Conservation (phyloP, 2,113 vertebrate genomes). For the Callorhinus ursinus region DNA sequence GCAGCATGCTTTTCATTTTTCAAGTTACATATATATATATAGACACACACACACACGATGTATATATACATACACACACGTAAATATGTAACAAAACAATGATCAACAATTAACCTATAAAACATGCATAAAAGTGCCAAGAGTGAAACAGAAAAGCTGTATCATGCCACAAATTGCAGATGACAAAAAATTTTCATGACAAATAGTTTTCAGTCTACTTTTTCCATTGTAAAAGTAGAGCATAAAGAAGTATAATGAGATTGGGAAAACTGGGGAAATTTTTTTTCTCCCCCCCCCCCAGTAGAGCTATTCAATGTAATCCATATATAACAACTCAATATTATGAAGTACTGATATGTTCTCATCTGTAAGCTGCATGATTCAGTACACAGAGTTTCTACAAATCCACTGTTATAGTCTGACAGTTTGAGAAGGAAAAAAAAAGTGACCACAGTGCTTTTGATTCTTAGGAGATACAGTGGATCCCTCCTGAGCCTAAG, state of each 20-base stretch:
- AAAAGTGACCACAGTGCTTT: not conserved
- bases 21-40: not conserved
- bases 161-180: slow-evolving; percentile 69
- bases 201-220: not conserved
- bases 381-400: not conserved
- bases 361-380: not conserved
- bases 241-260: not conserved
- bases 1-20: slow-evolving; percentile 80
- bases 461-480: not conserved
- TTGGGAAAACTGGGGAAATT: not conserved
- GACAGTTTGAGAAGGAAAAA: not conserved
- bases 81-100: slow-evolving; percentile 18
- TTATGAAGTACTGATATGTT: not conserved
- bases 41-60: not conserved
- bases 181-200: slow-evolving; percentile 17
- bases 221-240: slow-evolving; percentile 39
- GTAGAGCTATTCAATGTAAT: not conserved
- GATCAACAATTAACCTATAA: not conserved
- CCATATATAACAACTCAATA: not conserved
- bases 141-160: slow-evolving; percentile 48
- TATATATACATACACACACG: slow-evolving; percentile 3
- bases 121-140: slow-evolving; percentile 73
- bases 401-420: not conserved
- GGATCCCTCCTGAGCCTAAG: not conserved
- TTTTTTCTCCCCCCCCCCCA: not conserved